phyloP scores from a whole-genome alignment of 2,888 invertebrate genomes.

The Muschampia plurimacula region DNA sequence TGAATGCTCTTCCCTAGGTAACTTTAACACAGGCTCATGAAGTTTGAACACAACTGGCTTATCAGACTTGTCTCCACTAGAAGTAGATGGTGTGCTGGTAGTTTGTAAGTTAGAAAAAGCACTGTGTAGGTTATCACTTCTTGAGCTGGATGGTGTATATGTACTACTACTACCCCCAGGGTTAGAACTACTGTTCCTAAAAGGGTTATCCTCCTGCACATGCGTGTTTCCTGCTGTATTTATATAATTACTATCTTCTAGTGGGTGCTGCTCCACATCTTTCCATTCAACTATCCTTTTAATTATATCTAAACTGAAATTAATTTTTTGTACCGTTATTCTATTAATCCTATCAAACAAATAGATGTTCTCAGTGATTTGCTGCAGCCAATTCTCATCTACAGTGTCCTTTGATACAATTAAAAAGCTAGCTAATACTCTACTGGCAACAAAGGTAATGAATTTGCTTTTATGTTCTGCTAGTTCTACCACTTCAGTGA shows the following conservation, averaged over 20 bases:
- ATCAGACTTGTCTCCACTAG: slow-evolving; percentile 58
- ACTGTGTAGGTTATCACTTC: slow-evolving; percentile 70
- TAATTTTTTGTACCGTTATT: slow-evolving; percentile 90
- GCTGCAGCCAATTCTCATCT: slow-evolving; percentile 92
- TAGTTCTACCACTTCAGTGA: slow-evolving; percentile 93
- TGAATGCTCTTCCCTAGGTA: slow-evolving; percentile 57
- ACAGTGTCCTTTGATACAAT: slow-evolving; percentile 93
- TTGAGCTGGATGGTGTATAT: slow-evolving; percentile 61
- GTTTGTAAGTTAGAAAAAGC: slow-evolving; percentile 82
- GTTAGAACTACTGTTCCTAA: slow-evolving; percentile 67
- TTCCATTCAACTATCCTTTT: slow-evolving; percentile 96
- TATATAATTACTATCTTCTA: slow-evolving; percentile 88
- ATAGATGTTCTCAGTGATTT: slow-evolving; percentile 90
- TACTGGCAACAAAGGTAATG: slow-evolving; percentile 92
- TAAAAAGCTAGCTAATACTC: slow-evolving; percentile 93
- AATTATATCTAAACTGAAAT: slow-evolving; percentile 93
- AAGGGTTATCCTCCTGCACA: slow-evolving; percentile 79
- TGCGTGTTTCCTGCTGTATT: slow-evolving; percentile 67
- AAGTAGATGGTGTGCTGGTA: slow-evolving; percentile 68
- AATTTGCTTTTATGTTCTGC: slow-evolving; percentile 92
- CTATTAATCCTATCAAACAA: slow-evolving; percentile 88
- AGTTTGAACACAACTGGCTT: slow-evolving; percentile 66
- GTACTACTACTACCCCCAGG: slow-evolving; percentile 57
- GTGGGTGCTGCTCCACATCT: slow-evolving; percentile 91
- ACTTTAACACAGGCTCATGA: slow-evolving; percentile 74